A percentile compares a stretch with the other conserved stretches of the same genome.
Evolutionary conservation across 1,140 invertebrate genomes (phyloP).

Genomic region (Aphelenchoides fujianensis): DNA sequence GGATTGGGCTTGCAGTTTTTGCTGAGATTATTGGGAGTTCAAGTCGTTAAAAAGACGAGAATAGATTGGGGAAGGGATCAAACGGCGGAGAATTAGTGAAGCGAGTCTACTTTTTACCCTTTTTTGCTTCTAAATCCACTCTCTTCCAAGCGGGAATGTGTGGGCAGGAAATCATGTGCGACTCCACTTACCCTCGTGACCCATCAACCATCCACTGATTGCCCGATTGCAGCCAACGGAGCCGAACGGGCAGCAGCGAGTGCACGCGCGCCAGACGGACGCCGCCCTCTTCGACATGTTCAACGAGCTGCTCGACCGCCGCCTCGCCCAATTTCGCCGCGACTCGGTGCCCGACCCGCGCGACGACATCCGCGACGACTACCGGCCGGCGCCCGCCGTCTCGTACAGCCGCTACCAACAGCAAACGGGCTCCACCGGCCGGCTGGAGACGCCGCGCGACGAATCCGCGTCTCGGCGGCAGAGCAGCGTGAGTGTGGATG

Average conservation of each 20-base stretch:
- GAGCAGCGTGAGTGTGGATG: too few relatives aligned
- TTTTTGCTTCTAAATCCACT: too few relatives aligned
- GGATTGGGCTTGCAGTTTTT: too few relatives aligned
- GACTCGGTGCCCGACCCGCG: neutral
- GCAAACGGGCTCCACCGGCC: neutral
- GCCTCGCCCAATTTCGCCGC: neutral
- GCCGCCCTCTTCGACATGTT: neutral
- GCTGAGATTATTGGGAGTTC: too few relatives aligned
- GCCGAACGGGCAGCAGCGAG: neutral
- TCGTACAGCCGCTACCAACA: neutral
- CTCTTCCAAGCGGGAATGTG: too few relatives aligned
- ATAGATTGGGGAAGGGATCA: too few relatives aligned
- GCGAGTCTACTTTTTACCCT: too few relatives aligned
- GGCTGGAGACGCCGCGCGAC: neutral
- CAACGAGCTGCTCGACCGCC: neutral
- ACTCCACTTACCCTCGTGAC: too few relatives aligned
- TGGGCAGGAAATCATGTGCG: neutral
- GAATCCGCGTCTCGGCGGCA: too few relatives aligned
- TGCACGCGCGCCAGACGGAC: neutral
- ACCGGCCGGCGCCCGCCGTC: neutral
- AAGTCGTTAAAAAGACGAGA: too few relatives aligned
- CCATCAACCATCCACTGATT: too few relatives aligned
- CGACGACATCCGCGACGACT: neutral
- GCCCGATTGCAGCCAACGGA: neutral
- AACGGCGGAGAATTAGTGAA: too few relatives aligned